These are phyloP conservation scores for Paralvinella palmiformis DNA, from an alignment of 1,140 invertebrate genomes.

Conservation along the genomic window DNA sequence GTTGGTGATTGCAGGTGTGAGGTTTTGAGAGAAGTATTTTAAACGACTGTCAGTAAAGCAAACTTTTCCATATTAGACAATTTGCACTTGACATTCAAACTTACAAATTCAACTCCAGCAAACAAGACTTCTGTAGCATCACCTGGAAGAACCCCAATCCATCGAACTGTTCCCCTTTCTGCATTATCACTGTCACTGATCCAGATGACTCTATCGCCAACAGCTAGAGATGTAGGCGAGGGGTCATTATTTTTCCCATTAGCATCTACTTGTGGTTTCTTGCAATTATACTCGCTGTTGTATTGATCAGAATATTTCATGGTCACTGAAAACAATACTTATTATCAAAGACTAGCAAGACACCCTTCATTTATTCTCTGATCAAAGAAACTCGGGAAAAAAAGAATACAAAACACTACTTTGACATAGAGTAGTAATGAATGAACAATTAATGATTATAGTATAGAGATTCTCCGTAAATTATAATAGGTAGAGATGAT, in stretches of 20 bases:
- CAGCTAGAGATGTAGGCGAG: not conserved
- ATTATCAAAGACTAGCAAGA: not conserved
- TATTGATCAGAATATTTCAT: not conserved
- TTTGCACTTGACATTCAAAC: too few species aligned
- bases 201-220: not conserved
- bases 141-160: not conserved
- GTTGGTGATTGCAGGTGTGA: not conserved
- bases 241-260: not conserved
- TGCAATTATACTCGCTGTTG: not conserved
- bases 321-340: not conserved
- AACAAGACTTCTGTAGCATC: not conserved
- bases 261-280: not conserved
- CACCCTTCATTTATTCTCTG: not conserved
- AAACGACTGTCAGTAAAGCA: not conserved
- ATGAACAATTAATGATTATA: too few species aligned
- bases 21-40: not conserved
- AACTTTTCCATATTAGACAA: too few species aligned
- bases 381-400: not conserved
- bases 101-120: too few species aligned
- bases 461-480: too few species aligned
- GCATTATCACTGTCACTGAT: not conserved
- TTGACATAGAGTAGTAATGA: too few species aligned
- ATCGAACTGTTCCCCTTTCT: not conserved
- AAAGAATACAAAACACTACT: too few species aligned
- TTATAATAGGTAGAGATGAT: too few species aligned